Conservation (phyloP, 2,113 vertebrate species). For the Sylvilagus bachmani region DNA sequence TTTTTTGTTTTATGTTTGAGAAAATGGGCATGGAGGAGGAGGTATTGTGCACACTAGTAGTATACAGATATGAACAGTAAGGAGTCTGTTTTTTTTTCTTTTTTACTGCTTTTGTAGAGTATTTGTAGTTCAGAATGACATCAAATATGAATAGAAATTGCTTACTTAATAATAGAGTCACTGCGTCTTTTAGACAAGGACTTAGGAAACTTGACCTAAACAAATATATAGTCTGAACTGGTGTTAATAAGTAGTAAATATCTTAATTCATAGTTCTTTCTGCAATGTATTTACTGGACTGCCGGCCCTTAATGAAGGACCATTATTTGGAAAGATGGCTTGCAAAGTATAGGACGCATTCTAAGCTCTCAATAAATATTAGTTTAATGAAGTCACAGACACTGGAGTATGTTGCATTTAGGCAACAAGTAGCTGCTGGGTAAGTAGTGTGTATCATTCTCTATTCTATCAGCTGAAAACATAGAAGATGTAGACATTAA, state of each 20-base stretch:
- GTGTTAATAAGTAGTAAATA: not conserved
- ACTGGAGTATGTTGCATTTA: not conserved
- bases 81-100: not conserved
- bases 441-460: not conserved
- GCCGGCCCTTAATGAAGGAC: not conserved
- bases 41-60: not conserved
- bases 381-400: not conserved
- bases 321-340: conserved; percentile 1
- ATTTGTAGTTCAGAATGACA: not conserved
- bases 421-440: not conserved
- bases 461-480: not conserved
- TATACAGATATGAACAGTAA: not conserved
- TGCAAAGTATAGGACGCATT: not conserved
- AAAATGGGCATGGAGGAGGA: not conserved
- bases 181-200: not conserved
- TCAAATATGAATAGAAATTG: not conserved
- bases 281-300: not conserved
- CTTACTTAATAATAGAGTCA: not conserved
- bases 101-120: not conserved
- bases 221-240: not conserved
- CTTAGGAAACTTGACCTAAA: not conserved
- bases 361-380: not conserved
- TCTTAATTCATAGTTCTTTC: not conserved
- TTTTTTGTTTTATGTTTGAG: not conserved
- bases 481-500: not conserved